Percentiles rank a stretch among this genome's conserved stretches.
Conservation (phyloP, 2,888 invertebrate species). For the Metellina segmentata region DNA sequence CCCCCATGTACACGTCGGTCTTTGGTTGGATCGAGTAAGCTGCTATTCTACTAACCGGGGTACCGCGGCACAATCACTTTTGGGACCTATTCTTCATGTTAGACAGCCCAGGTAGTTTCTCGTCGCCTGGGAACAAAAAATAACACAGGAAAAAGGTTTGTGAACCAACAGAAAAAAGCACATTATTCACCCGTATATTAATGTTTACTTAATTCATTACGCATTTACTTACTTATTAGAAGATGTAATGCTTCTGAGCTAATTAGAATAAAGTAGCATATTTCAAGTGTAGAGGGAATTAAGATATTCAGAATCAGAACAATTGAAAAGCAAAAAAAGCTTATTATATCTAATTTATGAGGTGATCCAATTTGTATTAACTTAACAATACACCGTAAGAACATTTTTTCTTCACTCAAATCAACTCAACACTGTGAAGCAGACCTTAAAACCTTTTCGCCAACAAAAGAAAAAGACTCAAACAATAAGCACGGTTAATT, state of each 20-base stretch:
- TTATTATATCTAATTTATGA: neutral
- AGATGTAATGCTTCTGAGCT: neutral
- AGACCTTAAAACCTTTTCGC: neutral
- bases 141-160: no score
- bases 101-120: no score
- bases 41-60: no score
- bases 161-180: no score
- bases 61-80: no score
- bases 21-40: no score
- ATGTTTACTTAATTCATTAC: no score
- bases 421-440: neutral
- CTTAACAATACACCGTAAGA: neutral
- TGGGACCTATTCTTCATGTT: no score
- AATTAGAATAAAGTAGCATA: neutral
- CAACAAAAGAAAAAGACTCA: slow-evolving; percentile 7
- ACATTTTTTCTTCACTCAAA: neutral
- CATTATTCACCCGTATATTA: no score
- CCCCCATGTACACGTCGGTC: no score
- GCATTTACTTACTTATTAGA: no score
- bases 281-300: neutral
- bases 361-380: neutral
- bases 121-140: no score
- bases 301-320: neutral
- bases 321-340: neutral
- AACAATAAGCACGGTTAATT: slow-evolving; percentile 41